Evolutionary conservation across 64 coral and sea anemone species (phyloP).

Genomic region (Catalaphyllia jardinei): DNA sequence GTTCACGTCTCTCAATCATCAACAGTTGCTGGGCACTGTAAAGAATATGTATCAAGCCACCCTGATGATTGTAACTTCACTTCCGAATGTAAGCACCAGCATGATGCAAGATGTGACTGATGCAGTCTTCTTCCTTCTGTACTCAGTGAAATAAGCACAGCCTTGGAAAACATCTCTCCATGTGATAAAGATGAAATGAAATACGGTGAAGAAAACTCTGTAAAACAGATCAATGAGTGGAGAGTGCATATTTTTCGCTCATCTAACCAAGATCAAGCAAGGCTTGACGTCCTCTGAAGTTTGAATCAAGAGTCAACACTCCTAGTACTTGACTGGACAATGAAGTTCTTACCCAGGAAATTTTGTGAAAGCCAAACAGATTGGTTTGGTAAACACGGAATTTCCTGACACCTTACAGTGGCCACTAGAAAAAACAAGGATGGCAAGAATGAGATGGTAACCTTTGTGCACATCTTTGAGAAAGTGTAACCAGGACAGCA

Average conservation of each 20-base stretch:
- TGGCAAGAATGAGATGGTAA: background rate
- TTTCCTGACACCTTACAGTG: background rate
- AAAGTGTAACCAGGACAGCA: constrained; percentile 8
- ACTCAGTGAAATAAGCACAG: too few species aligned
- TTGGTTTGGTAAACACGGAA: background rate
- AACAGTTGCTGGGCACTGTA: too few species aligned
- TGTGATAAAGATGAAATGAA: too few species aligned
- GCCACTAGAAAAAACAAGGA: background rate
- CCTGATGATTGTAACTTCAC: too few species aligned
- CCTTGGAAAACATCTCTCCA: too few species aligned
- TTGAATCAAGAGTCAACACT: constrained; percentile 16
- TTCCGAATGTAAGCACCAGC: too few species aligned
- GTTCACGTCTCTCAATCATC: too few species aligned
- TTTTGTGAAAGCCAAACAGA: background rate
- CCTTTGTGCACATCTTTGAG: background rate
- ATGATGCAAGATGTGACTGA: too few species aligned
- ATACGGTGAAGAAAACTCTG: too few species aligned
- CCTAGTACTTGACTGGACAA: constrained; percentile 46
- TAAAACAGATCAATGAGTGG: background rate
- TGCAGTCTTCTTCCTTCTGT: too few species aligned
- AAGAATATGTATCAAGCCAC: too few species aligned
- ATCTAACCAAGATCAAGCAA: constrained; percentile 37
- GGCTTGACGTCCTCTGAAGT: constrained; percentile 4
- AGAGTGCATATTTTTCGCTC: constrained; percentile 6
- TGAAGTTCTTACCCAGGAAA: constrained; percentile 42